phyloP scores from a whole-genome alignment of 2,797 vertebrate species.

The Hirundo rustica region DNA sequence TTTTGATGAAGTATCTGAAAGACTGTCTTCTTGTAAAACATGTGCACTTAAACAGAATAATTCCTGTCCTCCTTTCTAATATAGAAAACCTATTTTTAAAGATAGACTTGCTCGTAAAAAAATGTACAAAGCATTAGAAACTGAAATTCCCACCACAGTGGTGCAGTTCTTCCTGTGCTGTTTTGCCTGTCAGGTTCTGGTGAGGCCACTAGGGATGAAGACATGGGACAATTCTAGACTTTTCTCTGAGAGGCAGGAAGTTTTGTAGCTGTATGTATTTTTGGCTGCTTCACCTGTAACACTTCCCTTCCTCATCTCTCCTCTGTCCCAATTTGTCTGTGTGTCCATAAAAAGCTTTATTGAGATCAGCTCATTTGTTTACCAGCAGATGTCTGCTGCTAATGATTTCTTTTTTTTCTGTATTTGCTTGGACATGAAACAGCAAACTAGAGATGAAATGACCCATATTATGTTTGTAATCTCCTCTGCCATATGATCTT shows the following conservation, averaged over 20 bases:
- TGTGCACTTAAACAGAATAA: background rate
- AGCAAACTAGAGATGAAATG: slow-evolving; percentile 18
- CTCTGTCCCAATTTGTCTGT: background rate
- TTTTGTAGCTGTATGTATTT: background rate
- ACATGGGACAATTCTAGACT: background rate
- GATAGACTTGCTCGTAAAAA: background rate
- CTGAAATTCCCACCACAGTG: background rate
- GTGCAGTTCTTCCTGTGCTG: background rate
- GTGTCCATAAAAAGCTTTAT: background rate
- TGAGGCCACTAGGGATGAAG: background rate
- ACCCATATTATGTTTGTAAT: background rate
- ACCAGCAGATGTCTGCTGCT: background rate
- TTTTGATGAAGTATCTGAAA: background rate
- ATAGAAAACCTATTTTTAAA: background rate
- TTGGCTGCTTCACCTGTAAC: background rate
- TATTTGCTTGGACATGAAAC: background rate
- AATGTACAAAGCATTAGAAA: background rate
- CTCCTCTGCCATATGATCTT: background rate
- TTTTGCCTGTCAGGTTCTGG: background rate
- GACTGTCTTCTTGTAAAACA: background rate
- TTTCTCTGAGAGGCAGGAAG: background rate
- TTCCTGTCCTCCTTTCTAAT: slow-evolving; percentile 13
- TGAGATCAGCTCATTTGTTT: background rate
- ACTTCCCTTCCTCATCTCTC: background rate
- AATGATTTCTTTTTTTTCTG: background rate